Conservation (phyloP, 1,140 invertebrate species). For the Drosophila azteca region DNA sequence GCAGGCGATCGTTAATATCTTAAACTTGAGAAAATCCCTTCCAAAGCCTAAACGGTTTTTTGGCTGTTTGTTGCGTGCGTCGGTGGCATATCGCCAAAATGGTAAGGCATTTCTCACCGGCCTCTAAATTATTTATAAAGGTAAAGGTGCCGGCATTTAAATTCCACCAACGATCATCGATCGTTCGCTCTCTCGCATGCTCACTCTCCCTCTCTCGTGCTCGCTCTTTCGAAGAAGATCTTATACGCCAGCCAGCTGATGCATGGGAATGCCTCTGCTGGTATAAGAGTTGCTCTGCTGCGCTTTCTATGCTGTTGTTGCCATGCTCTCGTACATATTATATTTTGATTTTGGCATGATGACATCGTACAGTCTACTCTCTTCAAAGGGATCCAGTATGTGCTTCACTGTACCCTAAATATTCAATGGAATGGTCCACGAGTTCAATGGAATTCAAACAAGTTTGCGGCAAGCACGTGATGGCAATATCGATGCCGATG, state of each 20-base stretch:
- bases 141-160: slow-evolving; percentile 70
- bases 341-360: slow-evolving; percentile 9
- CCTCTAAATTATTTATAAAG: slow-evolving; percentile 76
- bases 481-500: not conserved
- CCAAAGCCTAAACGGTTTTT: slow-evolving; percentile 14
- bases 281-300: slow-evolving; percentile 34
- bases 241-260: too few relatives aligned
- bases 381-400: too few relatives aligned
- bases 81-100: slow-evolving; percentile 36
- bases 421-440: slow-evolving; percentile 9
- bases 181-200: too few relatives aligned
- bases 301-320: slow-evolving; percentile 22
- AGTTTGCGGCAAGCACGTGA: slow-evolving; percentile 48
- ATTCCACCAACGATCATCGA: slow-evolving; percentile 38
- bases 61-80: not conserved
- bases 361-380: too few relatives aligned
- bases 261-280: too few relatives aligned
- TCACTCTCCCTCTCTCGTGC: not conserved
- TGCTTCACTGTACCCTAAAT: too few relatives aligned
- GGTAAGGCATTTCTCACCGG: slow-evolving; percentile 51
- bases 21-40: slow-evolving; percentile 33
- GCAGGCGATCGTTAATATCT: slow-evolving; percentile 13
- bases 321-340: slow-evolving; percentile 29
- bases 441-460: slow-evolving; percentile 70
- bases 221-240: not conserved